phyloP scores from a whole-genome alignment of 2,888 invertebrate species.

The Nebria brevicollis region DNA sequence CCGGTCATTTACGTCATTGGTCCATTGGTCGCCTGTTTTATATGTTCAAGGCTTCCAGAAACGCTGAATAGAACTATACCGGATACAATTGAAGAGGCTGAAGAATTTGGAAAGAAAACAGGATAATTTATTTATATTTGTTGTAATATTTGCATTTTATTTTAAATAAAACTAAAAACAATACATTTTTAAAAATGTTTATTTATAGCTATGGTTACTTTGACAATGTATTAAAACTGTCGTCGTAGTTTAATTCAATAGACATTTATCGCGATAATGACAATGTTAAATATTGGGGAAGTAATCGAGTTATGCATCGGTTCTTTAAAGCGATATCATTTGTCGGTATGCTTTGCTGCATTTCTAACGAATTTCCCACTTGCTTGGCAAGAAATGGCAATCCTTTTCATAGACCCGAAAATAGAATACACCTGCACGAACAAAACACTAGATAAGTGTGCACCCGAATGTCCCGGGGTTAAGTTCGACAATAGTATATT shows the following conservation, averaged over 20 bases:
- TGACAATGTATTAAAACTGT: too few relatives aligned
- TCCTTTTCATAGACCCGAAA: slow-evolving; percentile 80
- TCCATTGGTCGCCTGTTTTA: slow-evolving; percentile 73
- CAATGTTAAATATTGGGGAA: slow-evolving; percentile 60
- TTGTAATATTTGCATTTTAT: not conserved
- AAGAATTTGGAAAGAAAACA: slow-evolving; percentile 55
- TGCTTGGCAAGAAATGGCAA: slow-evolving; percentile 83
- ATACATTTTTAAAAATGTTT: not conserved
- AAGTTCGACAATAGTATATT: slow-evolving; percentile 71
- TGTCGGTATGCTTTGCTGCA: slow-evolving; percentile 74
- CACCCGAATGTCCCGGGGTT: slow-evolving; percentile 66
- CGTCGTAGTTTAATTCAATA: too few relatives aligned
- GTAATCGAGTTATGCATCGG: slow-evolving; percentile 77
- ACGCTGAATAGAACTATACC: slow-evolving; percentile 80
- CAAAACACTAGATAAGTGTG: slow-evolving; percentile 66
- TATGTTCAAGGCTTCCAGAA: slow-evolving; percentile 77
- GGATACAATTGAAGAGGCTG: slow-evolving; percentile 84
- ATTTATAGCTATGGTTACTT: too few relatives aligned
- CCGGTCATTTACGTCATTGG: slow-evolving; percentile 77
- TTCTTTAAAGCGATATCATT: slow-evolving; percentile 78
- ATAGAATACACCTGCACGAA: slow-evolving; percentile 64
- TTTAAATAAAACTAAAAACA: too few relatives aligned
- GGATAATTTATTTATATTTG: not conserved
- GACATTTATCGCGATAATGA: not conserved
- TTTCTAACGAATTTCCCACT: slow-evolving; percentile 80